Conservation (phyloP, 1,140 invertebrate genomes). For the Dendroctonus ponderosae region DNA sequence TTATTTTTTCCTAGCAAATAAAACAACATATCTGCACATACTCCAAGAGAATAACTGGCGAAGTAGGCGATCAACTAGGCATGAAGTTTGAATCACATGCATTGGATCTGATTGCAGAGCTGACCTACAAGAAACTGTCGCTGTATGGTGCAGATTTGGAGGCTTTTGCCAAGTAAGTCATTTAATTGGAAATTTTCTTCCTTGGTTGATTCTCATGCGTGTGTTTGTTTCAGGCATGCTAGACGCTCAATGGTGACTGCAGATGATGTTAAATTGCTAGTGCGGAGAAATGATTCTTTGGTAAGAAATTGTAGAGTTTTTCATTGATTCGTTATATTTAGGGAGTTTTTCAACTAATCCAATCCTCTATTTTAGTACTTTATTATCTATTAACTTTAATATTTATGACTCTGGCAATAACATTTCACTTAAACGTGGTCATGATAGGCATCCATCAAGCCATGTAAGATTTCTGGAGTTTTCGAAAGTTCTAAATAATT, state of each 20-base stretch:
- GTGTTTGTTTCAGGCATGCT: conserved; percentile 52
- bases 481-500: not conserved
- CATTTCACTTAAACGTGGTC: not conserved
- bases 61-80: conserved; percentile 52
- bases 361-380: not conserved
- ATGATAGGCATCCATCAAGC: not conserved
- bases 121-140: conserved; percentile 54
- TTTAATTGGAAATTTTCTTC: not conserved
- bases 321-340: not conserved
- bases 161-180: conserved; percentile 57
- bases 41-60: conserved; percentile 51
- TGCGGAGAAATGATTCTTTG: conserved; percentile 54
- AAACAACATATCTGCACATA: conserved; percentile 53
- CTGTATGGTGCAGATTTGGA: conserved; percentile 56
- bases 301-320: conserved; percentile 44
- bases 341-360: not conserved
- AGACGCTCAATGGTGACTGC: conserved; percentile 55
- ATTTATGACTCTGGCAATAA: conserved; percentile 5
- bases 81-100: conserved; percentile 51
- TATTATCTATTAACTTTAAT: conserved; percentile 12
- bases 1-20: conserved; percentile 51
- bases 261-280: conserved; percentile 57
- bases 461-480: not conserved
- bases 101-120: conserved; percentile 55
- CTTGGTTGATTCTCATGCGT: not conserved